These are phyloP conservation scores for Pyrrhia umbra DNA, from an alignment of 2,888 invertebrate species.

Conservation along the genomic window DNA sequence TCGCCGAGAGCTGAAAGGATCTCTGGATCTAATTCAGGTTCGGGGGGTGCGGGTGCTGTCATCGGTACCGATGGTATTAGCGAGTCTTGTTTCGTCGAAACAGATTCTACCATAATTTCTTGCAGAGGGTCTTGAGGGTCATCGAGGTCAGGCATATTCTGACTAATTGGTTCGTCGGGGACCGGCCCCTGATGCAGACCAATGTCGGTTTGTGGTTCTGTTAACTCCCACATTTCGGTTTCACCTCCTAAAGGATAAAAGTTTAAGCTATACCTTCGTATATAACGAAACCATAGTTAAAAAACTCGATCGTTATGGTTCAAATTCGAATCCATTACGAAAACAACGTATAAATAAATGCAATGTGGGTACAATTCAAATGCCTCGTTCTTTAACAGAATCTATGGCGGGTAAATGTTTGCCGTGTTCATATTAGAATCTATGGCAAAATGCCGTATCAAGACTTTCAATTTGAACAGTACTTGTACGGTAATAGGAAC, in stretches of 20 bases:
- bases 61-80: not conserved
- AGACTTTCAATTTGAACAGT: conserved; percentile 12
- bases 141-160: not conserved
- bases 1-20: conserved; percentile 22
- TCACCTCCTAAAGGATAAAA: not conserved
- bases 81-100: not conserved
- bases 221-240: not conserved
- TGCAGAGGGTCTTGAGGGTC: conserved; percentile 1
- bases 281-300: not conserved
- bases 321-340: conserved; percentile 2
- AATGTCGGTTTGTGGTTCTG: not conserved
- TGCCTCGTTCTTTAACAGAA: conserved; percentile 1
- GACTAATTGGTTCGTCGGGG: not conserved
- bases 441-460: conserved; percentile 14
- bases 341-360: too few relatives aligned
- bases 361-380: too few relatives aligned
- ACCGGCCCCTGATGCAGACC: not conserved
- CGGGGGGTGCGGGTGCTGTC: not conserved
- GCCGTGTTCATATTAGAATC: conserved; percentile 9
- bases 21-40: conserved; percentile 21
- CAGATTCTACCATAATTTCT: conserved; percentile 1
- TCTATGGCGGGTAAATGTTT: conserved; percentile 7
- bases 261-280: conserved; percentile 1
- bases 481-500: not conserved
- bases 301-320: not conserved